Evolutionary conservation across 2,113 vertebrate species (phyloP).

Genomic region (Atrichornis clamosus): DNA sequence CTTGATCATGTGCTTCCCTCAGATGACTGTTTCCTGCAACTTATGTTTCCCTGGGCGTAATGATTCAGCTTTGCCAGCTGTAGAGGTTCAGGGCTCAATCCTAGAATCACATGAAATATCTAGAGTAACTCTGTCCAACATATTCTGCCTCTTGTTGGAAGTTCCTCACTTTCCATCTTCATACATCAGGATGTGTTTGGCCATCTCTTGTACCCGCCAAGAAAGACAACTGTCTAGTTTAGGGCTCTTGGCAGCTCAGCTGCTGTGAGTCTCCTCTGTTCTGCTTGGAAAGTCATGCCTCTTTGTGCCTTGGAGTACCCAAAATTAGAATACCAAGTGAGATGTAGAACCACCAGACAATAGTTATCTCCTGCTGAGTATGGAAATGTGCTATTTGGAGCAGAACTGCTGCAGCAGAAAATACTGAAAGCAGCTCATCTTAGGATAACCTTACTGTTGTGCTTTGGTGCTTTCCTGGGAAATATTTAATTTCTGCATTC

Average conservation of each 20-base stretch:
- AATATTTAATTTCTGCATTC: neutral
- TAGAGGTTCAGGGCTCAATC: neutral
- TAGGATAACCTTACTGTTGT: neutral
- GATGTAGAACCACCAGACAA: neutral
- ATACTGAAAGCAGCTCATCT: neutral
- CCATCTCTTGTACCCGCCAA: neutral
- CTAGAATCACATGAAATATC: neutral
- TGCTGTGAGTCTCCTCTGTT: neutral
- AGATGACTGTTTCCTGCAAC: neutral
- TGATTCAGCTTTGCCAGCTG: neutral
- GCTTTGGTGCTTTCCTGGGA: neutral
- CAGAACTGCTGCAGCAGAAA: neutral
- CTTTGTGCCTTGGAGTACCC: neutral
- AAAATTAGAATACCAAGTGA: neutral
- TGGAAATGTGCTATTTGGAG: neutral
- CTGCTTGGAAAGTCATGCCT: neutral
- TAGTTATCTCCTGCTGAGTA: neutral
- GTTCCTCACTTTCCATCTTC: neutral
- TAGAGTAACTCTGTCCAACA: neutral
- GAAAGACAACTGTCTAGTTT: neutral
- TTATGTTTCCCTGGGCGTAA: neutral
- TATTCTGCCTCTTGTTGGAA: neutral
- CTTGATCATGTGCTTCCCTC: rapidly evolving
- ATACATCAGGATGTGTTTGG: neutral
- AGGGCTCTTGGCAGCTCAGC: neutral